These are phyloP conservation scores for Sardina pilchardus DNA, from an alignment of 2,113 vertebrate species.

Conservation along the genomic window DNA sequence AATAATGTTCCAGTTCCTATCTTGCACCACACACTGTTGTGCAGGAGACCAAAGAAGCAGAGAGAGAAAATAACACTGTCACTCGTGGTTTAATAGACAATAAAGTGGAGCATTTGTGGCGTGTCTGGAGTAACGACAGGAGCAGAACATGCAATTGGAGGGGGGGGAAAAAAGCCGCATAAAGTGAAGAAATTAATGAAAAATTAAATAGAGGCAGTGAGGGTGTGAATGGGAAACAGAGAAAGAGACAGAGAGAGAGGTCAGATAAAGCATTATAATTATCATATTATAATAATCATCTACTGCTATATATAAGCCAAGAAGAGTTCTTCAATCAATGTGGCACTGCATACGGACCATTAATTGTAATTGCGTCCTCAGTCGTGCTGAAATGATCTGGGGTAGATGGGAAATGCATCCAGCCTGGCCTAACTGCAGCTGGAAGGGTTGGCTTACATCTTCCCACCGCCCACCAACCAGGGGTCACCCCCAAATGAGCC, in stretches of 20 bases:
- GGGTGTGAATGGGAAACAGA: not conserved
- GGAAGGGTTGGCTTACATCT: slow-evolving; percentile 52
- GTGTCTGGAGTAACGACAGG: not conserved
- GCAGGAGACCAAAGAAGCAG: not conserved
- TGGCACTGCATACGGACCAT: not conserved
- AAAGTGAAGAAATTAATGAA: not conserved
- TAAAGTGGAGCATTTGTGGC: not conserved
- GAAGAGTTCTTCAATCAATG: not conserved
- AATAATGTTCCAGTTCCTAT: slow-evolving; percentile 56
- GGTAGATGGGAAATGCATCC: not conserved
- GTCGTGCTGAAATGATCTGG: not conserved
- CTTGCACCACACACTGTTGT: not conserved
- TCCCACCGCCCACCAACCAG: slow-evolving; percentile 46
- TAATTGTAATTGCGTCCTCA: not conserved
- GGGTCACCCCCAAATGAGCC: slow-evolving; percentile 50
- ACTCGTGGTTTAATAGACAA: not conserved
- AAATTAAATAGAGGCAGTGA: not conserved
- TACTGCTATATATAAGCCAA: not conserved
- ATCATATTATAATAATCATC: no score
- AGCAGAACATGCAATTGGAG: not conserved
- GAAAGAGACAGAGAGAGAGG: not conserved
- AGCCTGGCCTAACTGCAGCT: slow-evolving; percentile 39
- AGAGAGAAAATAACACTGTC: not conserved
- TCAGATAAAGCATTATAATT: not conserved
- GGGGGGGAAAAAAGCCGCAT: not conserved